Percentiles rank a stretch among this genome's conserved stretches.
These are phyloP conservation scores for Drosophila melanogaster DNA, from an alignment of 1,140 invertebrate species.

Conservation along the genomic window DNA sequence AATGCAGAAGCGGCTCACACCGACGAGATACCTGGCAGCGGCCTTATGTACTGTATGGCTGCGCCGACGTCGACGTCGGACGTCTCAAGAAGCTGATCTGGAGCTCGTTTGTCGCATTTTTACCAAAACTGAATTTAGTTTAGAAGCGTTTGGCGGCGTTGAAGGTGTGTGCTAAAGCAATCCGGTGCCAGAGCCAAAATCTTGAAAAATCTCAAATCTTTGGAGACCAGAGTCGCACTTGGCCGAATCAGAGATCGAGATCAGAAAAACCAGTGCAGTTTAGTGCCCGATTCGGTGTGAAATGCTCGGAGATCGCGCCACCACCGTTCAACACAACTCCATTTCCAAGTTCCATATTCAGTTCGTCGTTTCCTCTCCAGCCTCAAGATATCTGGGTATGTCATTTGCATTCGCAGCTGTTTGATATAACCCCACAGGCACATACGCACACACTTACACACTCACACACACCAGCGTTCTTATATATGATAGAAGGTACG, in stretches of 20 bases:
- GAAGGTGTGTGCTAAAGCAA: slow-evolving; percentile 79
- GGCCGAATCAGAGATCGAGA: slow-evolving; percentile 8
- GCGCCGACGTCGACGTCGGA: slow-evolving; percentile 38
- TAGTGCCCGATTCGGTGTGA: slow-evolving; percentile 40
- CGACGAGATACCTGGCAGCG: slow-evolving; percentile 20
- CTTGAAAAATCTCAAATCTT: slow-evolving; percentile 31
- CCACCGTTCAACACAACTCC: slow-evolving; percentile 6
- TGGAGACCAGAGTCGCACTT: slow-evolving; percentile 14
- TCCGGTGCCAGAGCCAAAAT: slow-evolving; percentile 56
- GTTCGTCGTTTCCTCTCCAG: slow-evolving; percentile 1
- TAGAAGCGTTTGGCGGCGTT: slow-evolving; percentile 83
- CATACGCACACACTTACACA: slow-evolving; percentile 11
- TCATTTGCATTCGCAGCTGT: slow-evolving; percentile 69
- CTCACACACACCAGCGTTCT: not conserved
- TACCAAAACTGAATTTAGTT: slow-evolving; percentile 84
- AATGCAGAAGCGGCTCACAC: slow-evolving; percentile 58
- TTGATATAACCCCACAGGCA: slow-evolving; percentile 47
- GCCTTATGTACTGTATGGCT: slow-evolving; percentile 58
- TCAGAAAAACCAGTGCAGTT: slow-evolving; percentile 32
- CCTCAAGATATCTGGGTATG: slow-evolving; percentile 54
- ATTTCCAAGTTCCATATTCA: not conserved
- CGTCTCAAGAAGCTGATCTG: slow-evolving; percentile 82
- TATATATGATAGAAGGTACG: slow-evolving; percentile 32
- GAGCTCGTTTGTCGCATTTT: slow-evolving; percentile 82
- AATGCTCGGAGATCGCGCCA: slow-evolving; percentile 11